Conservation (phyloP, 1,140 invertebrate species). For the Drosophila watanabei region DNA sequence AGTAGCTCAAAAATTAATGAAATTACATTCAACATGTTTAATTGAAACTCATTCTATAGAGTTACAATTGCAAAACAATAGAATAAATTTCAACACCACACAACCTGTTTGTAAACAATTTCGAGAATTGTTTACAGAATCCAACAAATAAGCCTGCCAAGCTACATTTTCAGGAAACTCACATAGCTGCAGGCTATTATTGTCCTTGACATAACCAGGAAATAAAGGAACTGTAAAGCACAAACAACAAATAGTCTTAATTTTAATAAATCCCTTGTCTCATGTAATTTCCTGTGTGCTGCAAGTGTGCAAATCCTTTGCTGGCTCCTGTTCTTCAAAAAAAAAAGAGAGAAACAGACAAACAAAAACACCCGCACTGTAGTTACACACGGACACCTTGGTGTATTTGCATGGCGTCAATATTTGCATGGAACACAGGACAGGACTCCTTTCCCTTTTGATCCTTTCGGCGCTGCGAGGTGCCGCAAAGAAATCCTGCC, state of each 20-base stretch:
- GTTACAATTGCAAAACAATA: not conserved
- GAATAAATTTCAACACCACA: not conserved
- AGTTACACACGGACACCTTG: conserved; percentile 32
- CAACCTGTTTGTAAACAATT: not conserved
- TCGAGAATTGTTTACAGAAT: not conserved
- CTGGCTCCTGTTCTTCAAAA: not conserved
- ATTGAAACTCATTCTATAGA: not conserved
- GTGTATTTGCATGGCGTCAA: conserved; percentile 33
- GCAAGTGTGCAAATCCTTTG: conserved; percentile 10
- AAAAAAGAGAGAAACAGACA: not conserved
- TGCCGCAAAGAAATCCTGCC: conserved; percentile 1
- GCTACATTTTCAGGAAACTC: not conserved
- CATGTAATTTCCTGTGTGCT: conserved; percentile 18
- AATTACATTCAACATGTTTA: not conserved
- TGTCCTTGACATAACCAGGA: not conserved
- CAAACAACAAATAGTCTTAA: conserved; percentile 30
- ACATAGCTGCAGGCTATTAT: not conserved
- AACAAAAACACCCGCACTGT: conserved; percentile 18
- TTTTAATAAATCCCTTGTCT: conserved; percentile 30
- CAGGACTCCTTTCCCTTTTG: conserved; percentile 34
- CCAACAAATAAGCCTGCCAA: not conserved
- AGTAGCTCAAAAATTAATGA: not conserved
- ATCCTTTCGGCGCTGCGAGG: conserved; percentile 18
- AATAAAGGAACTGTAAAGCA: not conserved
- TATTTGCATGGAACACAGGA: conserved; percentile 26